Percentiles rank a stretch among this genome's conserved stretches.
Evolutionary conservation across 1,140 invertebrate genomes (phyloP).

Genomic region (Chrysomallon squamiferum): DNA sequence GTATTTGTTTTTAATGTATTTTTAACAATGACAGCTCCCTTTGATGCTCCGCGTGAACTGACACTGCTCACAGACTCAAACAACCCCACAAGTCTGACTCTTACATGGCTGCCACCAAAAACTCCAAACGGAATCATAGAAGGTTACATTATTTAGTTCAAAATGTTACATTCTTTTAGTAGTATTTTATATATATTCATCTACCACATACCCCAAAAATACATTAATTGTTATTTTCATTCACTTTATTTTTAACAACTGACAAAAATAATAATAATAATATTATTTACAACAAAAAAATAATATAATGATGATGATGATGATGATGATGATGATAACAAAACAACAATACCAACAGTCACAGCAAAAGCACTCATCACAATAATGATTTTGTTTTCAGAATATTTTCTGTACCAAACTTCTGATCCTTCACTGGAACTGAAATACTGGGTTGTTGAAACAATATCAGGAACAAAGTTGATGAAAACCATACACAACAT

Average conservation of each 20-base stretch:
- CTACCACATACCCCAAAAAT: too few relatives aligned
- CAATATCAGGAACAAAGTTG: constrained; percentile 75
- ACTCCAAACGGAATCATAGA: not conserved
- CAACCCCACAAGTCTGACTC: not conserved
- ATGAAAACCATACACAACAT: constrained; percentile 78
- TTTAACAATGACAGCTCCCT: not conserved
- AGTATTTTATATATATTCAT: too few relatives aligned
- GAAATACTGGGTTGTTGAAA: constrained; percentile 73
- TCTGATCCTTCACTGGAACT: constrained; percentile 77
- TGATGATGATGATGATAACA: too few relatives aligned
- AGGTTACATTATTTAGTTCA: not conserved
- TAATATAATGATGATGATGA: too few relatives aligned
- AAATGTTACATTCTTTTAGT: not conserved
- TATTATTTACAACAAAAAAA: too few relatives aligned
- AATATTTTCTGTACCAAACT: constrained; percentile 91
- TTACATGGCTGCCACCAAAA: not conserved
- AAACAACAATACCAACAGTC: too few relatives aligned
- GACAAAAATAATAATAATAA: too few relatives aligned
- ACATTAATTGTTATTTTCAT: too few relatives aligned
- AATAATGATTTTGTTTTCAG: constrained; percentile 62
- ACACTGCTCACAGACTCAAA: not conserved
- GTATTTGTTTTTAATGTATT: too few relatives aligned
- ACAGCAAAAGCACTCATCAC: too few relatives aligned
- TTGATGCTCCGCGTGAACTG: not conserved
- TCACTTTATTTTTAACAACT: too few relatives aligned